phyloP scores from a whole-genome alignment of 2,113 vertebrate species.

The Rhea pennata region DNA sequence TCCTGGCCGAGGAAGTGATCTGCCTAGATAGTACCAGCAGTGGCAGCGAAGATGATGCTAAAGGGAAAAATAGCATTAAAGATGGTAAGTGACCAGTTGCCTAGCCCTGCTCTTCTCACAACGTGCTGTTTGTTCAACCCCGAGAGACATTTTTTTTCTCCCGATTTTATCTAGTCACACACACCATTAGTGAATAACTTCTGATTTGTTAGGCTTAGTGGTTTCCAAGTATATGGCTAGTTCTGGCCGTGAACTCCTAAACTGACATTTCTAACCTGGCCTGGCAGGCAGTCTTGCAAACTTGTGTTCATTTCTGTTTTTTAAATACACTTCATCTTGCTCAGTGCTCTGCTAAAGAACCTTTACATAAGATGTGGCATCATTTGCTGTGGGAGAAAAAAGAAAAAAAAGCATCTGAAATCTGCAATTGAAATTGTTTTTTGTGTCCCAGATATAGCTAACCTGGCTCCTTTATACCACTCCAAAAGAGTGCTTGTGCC shows the following conservation, averaged over 20 bases:
- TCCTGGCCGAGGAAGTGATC: conserved; percentile 91
- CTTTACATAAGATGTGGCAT: neutral
- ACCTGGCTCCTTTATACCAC: neutral
- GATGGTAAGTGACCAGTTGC: conserved; percentile 82
- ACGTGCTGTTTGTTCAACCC: neutral
- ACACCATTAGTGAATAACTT: neutral
- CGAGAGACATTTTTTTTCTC: neutral
- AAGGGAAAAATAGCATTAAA: conserved; percentile 76
- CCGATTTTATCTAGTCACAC: neutral
- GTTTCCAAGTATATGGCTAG: neutral
- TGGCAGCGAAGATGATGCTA: conserved; percentile 84
- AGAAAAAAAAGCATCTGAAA: neutral
- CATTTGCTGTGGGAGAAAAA: neutral
- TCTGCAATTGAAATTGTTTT: neutral
- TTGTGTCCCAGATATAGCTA: neutral
- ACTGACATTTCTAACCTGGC: neutral
- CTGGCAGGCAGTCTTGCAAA: neutral
- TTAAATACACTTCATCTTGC: neutral
- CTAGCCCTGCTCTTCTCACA: neutral
- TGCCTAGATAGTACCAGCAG: conserved; percentile 93
- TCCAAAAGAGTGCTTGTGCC: neutral
- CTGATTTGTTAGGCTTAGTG: neutral
- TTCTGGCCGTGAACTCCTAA: neutral
- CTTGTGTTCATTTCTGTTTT: neutral
- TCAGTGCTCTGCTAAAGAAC: neutral